These are phyloP conservation scores for Mimumesa dahlbomi DNA, from an alignment of 2,888 invertebrate species.

Conservation along the genomic window DNA sequence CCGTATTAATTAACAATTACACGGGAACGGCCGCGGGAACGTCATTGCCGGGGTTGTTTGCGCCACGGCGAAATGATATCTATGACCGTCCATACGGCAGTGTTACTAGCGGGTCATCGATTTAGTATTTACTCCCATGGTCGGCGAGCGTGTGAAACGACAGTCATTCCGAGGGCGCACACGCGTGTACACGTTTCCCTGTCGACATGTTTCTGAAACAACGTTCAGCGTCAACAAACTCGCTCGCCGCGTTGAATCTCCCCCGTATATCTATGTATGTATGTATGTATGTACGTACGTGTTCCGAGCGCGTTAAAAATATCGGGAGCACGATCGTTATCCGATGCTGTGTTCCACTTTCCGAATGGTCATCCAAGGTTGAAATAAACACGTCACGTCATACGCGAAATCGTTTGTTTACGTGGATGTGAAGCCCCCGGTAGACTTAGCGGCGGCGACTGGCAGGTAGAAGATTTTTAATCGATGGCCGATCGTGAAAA, in stretches of 20 bases:
- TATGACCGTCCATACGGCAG: slow-evolving; percentile 26
- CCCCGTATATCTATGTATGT: too few relatives aligned
- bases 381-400: slow-evolving; percentile 13
- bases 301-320: slow-evolving; percentile 43
- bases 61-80: slow-evolving; percentile 41
- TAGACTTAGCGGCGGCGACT: too few relatives aligned
- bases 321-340: slow-evolving; percentile 39
- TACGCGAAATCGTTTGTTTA: slow-evolving; percentile 12
- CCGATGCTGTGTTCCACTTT: slow-evolving; percentile 22
- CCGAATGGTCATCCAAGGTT: slow-evolving; percentile 19
- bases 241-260: slow-evolving; percentile 7
- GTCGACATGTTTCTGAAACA: slow-evolving; percentile 50
- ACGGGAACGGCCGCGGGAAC: slow-evolving; percentile 6
- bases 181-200: slow-evolving; percentile 9
- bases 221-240: slow-evolving; percentile 47
- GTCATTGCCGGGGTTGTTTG: slow-evolving; percentile 26
- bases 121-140: slow-evolving; percentile 46
- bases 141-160: slow-evolving; percentile 48
- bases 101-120: slow-evolving; percentile 39
- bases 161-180: slow-evolving; percentile 31
- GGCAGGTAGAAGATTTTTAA: too few relatives aligned
- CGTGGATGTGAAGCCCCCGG: too few relatives aligned
- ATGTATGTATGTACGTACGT: too few relatives aligned
- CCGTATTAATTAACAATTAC: slow-evolving; percentile 46
- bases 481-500: too few relatives aligned